Evolutionary conservation across 2,113 vertebrate species (phyloP).

Genomic region (Macroglossus sobrinus): DNA sequence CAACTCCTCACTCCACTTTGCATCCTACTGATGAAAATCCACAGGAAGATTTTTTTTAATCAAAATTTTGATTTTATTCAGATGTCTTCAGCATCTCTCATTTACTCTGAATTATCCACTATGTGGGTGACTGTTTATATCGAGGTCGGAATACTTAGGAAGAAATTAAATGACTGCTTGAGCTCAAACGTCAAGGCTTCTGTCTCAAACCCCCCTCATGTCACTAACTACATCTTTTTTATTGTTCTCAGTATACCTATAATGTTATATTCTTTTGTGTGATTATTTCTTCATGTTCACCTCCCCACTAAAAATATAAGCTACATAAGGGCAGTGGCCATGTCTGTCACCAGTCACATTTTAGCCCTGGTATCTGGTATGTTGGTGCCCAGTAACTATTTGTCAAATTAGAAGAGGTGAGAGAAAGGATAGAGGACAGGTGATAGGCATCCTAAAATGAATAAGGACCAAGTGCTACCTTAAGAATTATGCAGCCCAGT

Average conservation of each 20-base stretch:
- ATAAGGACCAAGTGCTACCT: no score
- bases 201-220: background rate
- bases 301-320: background rate
- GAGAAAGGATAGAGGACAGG: background rate
- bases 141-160: background rate
- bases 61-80: conserved; percentile 15
- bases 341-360: background rate
- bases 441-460: background rate
- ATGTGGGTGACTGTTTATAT: background rate
- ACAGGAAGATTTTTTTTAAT: background rate
- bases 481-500: background rate
- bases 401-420: background rate
- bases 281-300: background rate
- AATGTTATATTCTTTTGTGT: background rate
- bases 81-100: background rate
- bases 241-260: background rate
- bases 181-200: background rate
- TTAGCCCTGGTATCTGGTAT: background rate
- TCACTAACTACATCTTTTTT: background rate
- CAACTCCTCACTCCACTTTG: background rate
- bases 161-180: background rate
- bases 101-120: background rate
- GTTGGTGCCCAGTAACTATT: background rate
- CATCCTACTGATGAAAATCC: background rate
- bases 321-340: background rate